Conservation (phyloP, 2,113 vertebrate species). For the Corydoras maculifer region DNA sequence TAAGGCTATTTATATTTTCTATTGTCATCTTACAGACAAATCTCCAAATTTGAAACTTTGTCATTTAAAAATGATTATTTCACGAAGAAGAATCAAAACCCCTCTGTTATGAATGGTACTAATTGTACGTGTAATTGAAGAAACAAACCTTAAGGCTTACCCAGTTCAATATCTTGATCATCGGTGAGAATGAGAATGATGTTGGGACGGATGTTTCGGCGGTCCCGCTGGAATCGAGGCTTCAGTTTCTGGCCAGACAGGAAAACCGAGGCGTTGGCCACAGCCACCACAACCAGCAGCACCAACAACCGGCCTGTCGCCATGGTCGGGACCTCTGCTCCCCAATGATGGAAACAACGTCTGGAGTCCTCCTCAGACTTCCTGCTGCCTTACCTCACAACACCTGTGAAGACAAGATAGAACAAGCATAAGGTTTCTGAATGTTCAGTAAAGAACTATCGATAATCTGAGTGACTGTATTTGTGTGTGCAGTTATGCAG, state of each 20-base stretch:
- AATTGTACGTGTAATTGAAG: no score
- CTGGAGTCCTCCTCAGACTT: conserved; percentile 36
- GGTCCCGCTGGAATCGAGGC: conserved; percentile 85
- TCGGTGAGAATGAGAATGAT: conserved; percentile 94
- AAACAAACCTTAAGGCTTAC: conserved; percentile 57
- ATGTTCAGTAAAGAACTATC: no score
- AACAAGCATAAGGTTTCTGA: background rate
- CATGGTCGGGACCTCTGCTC: conserved; percentile 50
- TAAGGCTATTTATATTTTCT: no score
- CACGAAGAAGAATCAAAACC: no score
- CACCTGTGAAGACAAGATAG: conserved; percentile 37
- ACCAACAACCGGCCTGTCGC: conserved; percentile 62
- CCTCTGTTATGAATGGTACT: no score
- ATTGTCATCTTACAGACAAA: no score
- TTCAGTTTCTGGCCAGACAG: conserved; percentile 79
- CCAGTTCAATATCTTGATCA: conserved; percentile 93
- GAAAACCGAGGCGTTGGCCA: conserved; percentile 69
- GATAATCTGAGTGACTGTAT: no score
- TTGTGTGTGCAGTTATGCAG: no score
- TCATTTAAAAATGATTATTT: no score
- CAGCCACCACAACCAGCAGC: conserved; percentile 56
- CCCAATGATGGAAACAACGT: background rate
- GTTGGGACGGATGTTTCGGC: conserved; percentile 93
- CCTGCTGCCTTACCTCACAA: conserved; percentile 31
- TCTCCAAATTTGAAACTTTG: no score